Percentiles rank a stretch among this genome's conserved stretches.
These are phyloP conservation scores for Anthopleura xanthogrammica DNA, from an alignment of 92 coral and sea anemone species.

Conservation along the genomic window DNA sequence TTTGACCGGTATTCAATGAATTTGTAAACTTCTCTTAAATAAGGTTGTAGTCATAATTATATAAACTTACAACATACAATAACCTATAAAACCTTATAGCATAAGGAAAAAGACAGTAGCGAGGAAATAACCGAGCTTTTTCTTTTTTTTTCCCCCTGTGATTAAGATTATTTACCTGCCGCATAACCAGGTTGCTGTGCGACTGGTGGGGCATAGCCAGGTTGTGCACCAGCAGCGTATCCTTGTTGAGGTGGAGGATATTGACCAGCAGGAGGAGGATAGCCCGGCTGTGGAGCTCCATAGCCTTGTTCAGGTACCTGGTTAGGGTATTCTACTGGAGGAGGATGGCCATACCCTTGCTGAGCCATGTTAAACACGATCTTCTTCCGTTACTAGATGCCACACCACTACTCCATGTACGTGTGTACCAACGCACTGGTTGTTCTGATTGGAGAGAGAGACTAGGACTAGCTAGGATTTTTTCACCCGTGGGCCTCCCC, in stretches of 20 bases:
- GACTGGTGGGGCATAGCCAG: slow-evolving; percentile 55
- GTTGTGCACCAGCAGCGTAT: slow-evolving; percentile 36
- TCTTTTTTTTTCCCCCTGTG: not conserved
- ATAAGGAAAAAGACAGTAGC: not conserved
- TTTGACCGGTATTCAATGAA: not conserved
- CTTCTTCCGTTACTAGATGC: not conserved
- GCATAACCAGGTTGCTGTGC: slow-evolving; percentile 73
- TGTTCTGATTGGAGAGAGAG: not conserved
- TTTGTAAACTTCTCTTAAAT: not conserved
- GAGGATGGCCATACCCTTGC: slow-evolving; percentile 67
- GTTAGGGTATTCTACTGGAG: slow-evolving; percentile 64
- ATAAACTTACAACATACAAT: not conserved
- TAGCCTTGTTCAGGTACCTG: slow-evolving; percentile 27
- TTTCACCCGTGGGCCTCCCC: too few relatives aligned
- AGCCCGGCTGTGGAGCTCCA: slow-evolving; percentile 25
- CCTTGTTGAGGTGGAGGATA: slow-evolving; percentile 56
- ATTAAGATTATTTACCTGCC: slow-evolving; percentile 17
- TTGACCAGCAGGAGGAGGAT: slow-evolving; percentile 51
- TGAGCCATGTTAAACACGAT: slow-evolving; percentile 27
- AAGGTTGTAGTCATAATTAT: too few relatives aligned
- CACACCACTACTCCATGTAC: not conserved
- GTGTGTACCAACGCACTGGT: too few relatives aligned
- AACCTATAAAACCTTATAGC: not conserved
- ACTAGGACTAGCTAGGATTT: not conserved
- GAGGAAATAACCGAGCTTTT: not conserved